Conservation (phyloP, 1,140 invertebrate genomes). For the Drosophila nannoptera region DNA sequence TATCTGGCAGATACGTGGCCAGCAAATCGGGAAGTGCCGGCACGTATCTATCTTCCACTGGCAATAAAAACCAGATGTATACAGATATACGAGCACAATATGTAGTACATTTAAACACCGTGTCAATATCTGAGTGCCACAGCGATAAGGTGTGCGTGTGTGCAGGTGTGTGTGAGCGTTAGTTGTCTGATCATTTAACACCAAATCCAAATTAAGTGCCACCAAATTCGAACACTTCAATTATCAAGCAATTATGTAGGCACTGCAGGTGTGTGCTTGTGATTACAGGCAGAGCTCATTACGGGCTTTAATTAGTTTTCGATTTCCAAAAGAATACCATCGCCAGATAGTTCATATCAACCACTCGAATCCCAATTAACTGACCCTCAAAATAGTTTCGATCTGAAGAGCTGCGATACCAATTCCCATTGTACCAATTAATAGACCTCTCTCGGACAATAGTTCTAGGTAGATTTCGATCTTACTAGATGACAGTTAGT, state of each 20-base stretch:
- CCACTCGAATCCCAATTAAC: background rate
- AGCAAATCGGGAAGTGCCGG: constrained; percentile 19
- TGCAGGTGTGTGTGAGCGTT: constrained; percentile 3
- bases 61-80: background rate
- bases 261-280: background rate
- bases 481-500: background rate
- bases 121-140: background rate
- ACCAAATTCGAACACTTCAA: constrained; percentile 26
- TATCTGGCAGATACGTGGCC: constrained; percentile 3
- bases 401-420: background rate
- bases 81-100: background rate
- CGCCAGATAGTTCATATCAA: background rate
- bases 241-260: constrained; percentile 35
- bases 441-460: no score
- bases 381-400: constrained; percentile 1
- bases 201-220: constrained; percentile 25
- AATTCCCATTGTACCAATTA: no score
- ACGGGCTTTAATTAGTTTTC: background rate
- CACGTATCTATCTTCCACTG: background rate
- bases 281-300: constrained; percentile 5
- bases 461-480: background rate
- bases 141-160: constrained; percentile 7
- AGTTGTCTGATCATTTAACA: constrained; percentile 30
- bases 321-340: constrained; percentile 4
- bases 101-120: no score